These are phyloP conservation scores for Platorchestia sp. DNA, from an alignment of 1,140 invertebrate species.

Conservation along the genomic window DNA sequence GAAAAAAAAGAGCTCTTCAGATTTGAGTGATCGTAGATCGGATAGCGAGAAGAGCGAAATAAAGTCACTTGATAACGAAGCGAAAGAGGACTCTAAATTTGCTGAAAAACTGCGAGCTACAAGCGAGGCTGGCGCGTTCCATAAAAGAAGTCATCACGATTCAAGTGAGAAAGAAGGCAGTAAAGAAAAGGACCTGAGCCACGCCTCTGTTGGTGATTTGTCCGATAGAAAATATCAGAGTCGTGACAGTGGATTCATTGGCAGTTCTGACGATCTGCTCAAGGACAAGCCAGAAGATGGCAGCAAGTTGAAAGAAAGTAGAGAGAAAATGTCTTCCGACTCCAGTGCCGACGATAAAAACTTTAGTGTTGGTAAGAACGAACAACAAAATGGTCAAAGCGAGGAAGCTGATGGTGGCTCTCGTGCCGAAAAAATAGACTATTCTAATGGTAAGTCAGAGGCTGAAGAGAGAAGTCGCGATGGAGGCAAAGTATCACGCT, in stretches of 20 bases:
- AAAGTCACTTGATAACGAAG: conserved; percentile 61
- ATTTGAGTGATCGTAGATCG: conserved; percentile 64
- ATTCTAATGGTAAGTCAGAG: conserved; percentile 63
- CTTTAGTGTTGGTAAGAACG: not conserved
- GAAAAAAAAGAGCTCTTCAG: conserved; percentile 71
- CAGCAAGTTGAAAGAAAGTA: conserved; percentile 60
- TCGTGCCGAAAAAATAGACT: conserved; percentile 27
- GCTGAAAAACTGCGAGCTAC: conserved; percentile 13
- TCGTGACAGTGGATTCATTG: conserved; percentile 87
- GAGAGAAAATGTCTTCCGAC: conserved; percentile 61
- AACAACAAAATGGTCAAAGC: not conserved
- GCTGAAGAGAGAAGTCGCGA: conserved; percentile 65
- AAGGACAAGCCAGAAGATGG: conserved; percentile 72
- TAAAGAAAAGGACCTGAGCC: conserved; percentile 62
- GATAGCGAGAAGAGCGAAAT: conserved; percentile 67
- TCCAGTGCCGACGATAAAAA: conserved; percentile 60
- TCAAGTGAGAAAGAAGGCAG: conserved; percentile 58
- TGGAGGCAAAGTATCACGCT: conserved; percentile 67
- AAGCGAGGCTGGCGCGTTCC: conserved; percentile 57
- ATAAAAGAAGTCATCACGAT: conserved; percentile 61
- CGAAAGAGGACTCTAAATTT: conserved; percentile 58
- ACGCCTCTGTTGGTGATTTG: conserved; percentile 63
- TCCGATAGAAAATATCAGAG: conserved; percentile 77
- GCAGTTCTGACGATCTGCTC: conserved; percentile 87
- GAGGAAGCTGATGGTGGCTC: conserved; percentile 52